Percentiles rank a stretch among this genome's conserved stretches.
These are phyloP conservation scores for Eurois occulta DNA, from an alignment of 2,888 invertebrate species.

Conservation along the genomic window DNA sequence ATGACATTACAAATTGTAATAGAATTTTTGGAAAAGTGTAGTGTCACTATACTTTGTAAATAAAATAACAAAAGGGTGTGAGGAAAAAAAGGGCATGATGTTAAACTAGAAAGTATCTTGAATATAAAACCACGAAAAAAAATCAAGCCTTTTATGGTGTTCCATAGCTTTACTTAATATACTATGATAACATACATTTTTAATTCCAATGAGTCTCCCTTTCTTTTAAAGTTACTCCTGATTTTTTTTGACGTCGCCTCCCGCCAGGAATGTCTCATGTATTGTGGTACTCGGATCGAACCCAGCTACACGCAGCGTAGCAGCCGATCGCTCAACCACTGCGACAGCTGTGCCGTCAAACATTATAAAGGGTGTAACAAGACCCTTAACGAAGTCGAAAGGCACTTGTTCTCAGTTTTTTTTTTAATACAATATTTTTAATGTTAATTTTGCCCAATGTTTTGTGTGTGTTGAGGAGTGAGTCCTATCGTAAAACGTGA, in stretches of 20 bases:
- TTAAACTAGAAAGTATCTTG: not conserved
- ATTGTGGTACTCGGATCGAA: too few relatives aligned
- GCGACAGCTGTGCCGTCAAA: too few relatives aligned
- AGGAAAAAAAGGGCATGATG: not conserved
- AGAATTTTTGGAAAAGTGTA: not conserved
- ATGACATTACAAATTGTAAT: conserved; percentile 21
- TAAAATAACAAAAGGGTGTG: not conserved
- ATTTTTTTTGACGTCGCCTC: not conserved
- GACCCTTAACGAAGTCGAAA: too few relatives aligned
- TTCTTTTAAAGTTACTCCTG: not conserved
- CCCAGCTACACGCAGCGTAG: too few relatives aligned
- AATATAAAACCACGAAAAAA: not conserved
- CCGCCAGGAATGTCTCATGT: too few relatives aligned
- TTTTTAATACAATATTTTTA: too few relatives aligned
- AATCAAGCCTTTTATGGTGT: not conserved
- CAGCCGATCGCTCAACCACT: too few relatives aligned
- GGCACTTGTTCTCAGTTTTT: too few relatives aligned
- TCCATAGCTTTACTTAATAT: not conserved
- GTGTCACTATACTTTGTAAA: not conserved
- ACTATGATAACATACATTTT: not conserved
- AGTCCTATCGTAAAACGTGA: too few relatives aligned
- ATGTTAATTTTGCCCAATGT: too few relatives aligned
- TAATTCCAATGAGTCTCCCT: not conserved
- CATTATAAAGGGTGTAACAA: too few relatives aligned
- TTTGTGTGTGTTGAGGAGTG: too few relatives aligned